Evolutionary conservation across 2,888 invertebrate genomes (phyloP), one percentile per base, ranked within the genome.

Genomic region (Dioctria rufipes): DNA sequence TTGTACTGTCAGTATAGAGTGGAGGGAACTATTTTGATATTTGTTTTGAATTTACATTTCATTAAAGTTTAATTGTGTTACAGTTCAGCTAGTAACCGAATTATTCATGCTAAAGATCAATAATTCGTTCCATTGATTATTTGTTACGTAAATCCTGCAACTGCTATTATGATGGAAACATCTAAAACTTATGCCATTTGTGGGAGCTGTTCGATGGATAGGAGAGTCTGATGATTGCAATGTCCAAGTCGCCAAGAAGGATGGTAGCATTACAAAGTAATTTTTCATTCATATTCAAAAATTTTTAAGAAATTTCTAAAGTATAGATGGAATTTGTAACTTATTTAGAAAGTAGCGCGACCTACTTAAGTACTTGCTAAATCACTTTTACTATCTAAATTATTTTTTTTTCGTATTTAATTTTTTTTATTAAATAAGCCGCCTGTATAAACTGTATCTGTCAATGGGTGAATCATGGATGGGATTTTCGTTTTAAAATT

Each of bases 101-200:
- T 99, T 86, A 99, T 99, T 89, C 95, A 97, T 86, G 99, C 99
- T 46, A 99, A 98, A 90, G 99, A 99, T 90, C 98, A 99, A 90
- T 99, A 99, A n/a, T n/a, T n/a, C n/a, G n/a, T n/a, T n/a, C n/a
- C n/a, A n/a, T n/a, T n/a, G n/a, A n/a, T n/a, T n/a, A 92, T 99
- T 86, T 98, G 97, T 67, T 98, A 98, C 88, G 97, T 99, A 84
- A 98, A 99, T 90, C 95, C 96, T 11, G 91, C 92, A 77, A 97
- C 97, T 51, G 99, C 99, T 58, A 93, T 97, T 83, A 96, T 98
- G 92, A 94, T 95, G 0, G 97, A 96, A 83, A 93, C n/a, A 71
- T 90, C 93, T 85, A 98, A 96, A 90, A 96, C 96, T 89, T 99
- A 98, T 88, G 98, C 98, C 66, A 94, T 99, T 86, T 99, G n/a